Percentiles rank a stretch among this genome's conserved stretches.
These are phyloP conservation scores for Carcina quercana DNA, from an alignment of 2,888 invertebrate species.

Conservation along the genomic window DNA sequence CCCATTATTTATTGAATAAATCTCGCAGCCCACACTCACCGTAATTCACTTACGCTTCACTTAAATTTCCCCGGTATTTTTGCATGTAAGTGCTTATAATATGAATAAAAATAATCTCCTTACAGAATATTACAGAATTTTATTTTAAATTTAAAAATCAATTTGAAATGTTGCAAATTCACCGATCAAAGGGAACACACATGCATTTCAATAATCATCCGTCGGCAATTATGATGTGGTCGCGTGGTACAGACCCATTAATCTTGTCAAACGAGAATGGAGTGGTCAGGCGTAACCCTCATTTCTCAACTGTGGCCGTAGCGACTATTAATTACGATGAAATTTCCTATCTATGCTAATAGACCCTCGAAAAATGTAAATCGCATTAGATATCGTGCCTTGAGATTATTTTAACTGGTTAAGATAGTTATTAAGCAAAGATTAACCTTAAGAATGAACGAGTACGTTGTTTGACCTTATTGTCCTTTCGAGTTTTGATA, in stretches of 20 bases:
- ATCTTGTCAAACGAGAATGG: slow-evolving; percentile 55
- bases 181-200: not conserved
- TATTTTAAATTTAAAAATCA: not conserved
- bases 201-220: slow-evolving; percentile 28
- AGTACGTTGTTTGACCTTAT: too few species aligned
- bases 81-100: too few species aligned
- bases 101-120: too few species aligned
- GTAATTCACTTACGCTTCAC: too few species aligned
- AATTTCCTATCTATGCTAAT: slow-evolving; percentile 57
- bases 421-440: too few species aligned
- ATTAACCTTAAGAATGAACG: too few species aligned
- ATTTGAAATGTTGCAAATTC: not conserved
- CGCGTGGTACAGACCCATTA: slow-evolving; percentile 46
- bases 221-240: slow-evolving; percentile 26
- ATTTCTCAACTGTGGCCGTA: slow-evolving; percentile 45
- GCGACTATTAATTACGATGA: slow-evolving; percentile 47
- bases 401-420: slow-evolving; percentile 10
- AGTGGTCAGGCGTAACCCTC: slow-evolving; percentile 59
- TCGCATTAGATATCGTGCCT: slow-evolving; percentile 16
- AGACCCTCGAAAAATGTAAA: slow-evolving; percentile 36
- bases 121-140: too few species aligned
- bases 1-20: too few species aligned
- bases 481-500: too few species aligned
- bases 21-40: too few species aligned
- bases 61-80: too few species aligned